Base-by-base conservation (phyloP, 2,113 vertebrate genomes). In the Sapayoa aenigma region DNA sequence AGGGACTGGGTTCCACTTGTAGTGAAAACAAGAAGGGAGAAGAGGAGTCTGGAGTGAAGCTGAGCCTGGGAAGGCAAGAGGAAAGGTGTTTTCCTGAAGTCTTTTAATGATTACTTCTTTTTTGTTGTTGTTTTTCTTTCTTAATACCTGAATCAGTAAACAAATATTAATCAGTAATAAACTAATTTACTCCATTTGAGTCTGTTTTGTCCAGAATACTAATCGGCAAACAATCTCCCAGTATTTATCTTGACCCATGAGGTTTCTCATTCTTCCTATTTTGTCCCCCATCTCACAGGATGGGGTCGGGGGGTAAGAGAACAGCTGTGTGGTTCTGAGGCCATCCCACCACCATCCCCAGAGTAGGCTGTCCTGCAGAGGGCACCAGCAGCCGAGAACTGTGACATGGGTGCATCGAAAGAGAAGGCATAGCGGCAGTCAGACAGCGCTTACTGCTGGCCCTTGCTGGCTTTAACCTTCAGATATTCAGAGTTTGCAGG, bases 251-350 rank as follows among this genome's bases (percentile, higher is more conserved):
- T 62, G n/a, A 62, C 9, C 18, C 14, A 12, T 0, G 2, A 55
- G 11, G 17, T 49, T 46, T 49, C 30, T 50, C 62, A 24, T 44
- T 82, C 53, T 68, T 59, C 63, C 14, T 30, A 0, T 46, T 53
- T 85, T 75, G n/a, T 71, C 13, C 41, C 11, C 12, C 0, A 1
- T 22, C 16, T 41, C 0, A 0, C 41, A 62, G 20, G 31, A 47
- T 0, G 0, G 31, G 35, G 10, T 13, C 1, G 1, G 5, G 2
- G 7, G 19, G 8, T 14, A 11, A 68, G 9, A 4, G 5, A 60
- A 44, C 0, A 1, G 39, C 33, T 17, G 6, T 22, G 46, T 1
- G 1, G 31, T 16, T 25, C 31, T n/a, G 0, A 68, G 63, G 27
- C 65, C 46, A 41, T 15, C 13, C 21, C 44, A 46, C 15, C 72